phyloP scores from a whole-genome alignment of 2,113 vertebrate species.

The Sceloporus tristichus region DNA sequence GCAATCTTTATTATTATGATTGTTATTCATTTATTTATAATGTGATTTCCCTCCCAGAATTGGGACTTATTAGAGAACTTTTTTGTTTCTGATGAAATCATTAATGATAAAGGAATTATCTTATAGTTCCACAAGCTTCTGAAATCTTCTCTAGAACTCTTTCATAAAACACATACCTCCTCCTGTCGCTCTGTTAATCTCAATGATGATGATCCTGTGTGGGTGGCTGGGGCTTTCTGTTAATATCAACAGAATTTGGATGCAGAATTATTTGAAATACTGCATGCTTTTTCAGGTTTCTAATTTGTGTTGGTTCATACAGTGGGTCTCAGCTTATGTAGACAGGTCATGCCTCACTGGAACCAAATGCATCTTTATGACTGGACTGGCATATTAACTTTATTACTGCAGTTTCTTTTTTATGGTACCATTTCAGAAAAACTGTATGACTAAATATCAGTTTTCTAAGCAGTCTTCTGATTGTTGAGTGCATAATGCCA shows the following conservation, averaged over 20 bases:
- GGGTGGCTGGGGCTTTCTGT: neutral
- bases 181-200: too few species aligned
- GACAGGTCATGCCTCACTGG: neutral
- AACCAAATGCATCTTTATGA: neutral
- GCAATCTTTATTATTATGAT: too few species aligned
- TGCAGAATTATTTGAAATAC: neutral
- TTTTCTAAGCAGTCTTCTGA: neutral
- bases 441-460: neutral
- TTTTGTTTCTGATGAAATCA: neutral
- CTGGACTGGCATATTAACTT: neutral
- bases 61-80: neutral
- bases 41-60: too few species aligned
- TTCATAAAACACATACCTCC: neutral
- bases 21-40: too few species aligned
- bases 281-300: too few species aligned
- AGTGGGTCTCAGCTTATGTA: neutral
- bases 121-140: neutral
- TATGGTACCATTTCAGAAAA: neutral
- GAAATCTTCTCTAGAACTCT: neutral
- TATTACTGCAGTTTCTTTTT: conserved; percentile 11
- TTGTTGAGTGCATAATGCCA: neutral
- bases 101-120: neutral
- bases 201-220: neutral
- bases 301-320: neutral
- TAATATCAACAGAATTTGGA: neutral